Evolutionary conservation across 1,140 invertebrate genomes (phyloP).

Genomic region (Diorhabda elongata): DNA sequence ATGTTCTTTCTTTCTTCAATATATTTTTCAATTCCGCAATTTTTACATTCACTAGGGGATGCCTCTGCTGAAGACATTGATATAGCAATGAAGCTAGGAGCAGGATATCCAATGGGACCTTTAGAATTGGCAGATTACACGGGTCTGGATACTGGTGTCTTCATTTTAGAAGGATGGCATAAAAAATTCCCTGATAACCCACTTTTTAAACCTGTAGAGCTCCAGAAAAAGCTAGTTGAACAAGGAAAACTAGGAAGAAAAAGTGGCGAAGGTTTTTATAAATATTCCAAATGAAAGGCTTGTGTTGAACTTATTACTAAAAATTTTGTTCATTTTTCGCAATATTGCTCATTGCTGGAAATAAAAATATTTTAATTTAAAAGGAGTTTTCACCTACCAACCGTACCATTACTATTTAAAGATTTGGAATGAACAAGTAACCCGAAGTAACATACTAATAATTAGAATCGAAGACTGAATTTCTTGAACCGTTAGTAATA

Average conservation of each 20-base stretch:
- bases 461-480: too few species aligned
- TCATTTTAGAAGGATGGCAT: slow-evolving; percentile 69
- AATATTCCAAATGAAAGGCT: slow-evolving; percentile 55
- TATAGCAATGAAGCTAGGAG: slow-evolving; percentile 79
- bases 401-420: too few species aligned
- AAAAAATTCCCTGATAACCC: slow-evolving; percentile 73
- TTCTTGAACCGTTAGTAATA: too few species aligned
- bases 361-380: too few species aligned
- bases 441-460: too few species aligned
- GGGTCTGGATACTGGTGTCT: slow-evolving; percentile 67
- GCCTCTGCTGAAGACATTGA: slow-evolving; percentile 73
- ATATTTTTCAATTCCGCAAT: too few species aligned
- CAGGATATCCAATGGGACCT: slow-evolving; percentile 81
- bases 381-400: too few species aligned
- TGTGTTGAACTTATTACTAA: neutral
- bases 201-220: slow-evolving; percentile 65
- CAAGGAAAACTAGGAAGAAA: slow-evolving; percentile 83
- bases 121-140: slow-evolving; percentile 78
- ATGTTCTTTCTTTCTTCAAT: too few species aligned
- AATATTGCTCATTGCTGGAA: too few species aligned
- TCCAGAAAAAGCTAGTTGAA: slow-evolving; percentile 68
- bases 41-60: slow-evolving; percentile 52
- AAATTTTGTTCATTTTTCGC: neutral
- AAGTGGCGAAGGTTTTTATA: slow-evolving; percentile 83
- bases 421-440: too few species aligned